A percentile compares a stretch with the other conserved stretches of the same genome.
phyloP scores from a whole-genome alignment of 2,888 invertebrate genomes.

The Elmis aenea region DNA sequence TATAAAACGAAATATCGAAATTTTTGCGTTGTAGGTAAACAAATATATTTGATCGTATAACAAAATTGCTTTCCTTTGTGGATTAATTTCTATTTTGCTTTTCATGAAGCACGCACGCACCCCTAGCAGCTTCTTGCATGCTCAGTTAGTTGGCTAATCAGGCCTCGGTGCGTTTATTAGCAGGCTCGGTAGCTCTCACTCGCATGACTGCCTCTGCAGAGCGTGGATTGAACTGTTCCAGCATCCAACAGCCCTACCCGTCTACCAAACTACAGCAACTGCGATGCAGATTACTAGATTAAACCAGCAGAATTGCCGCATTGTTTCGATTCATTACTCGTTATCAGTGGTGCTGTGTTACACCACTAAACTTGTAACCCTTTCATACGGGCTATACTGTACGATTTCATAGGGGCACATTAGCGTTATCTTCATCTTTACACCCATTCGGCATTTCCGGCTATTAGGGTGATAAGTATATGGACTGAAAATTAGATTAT shows the following conservation, averaged over 20 bases:
- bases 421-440: slow-evolving; percentile 13
- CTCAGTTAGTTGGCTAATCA: slow-evolving; percentile 29
- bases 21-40: too few species aligned
- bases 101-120: too few species aligned
- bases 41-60: too few species aligned
- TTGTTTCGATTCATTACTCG: slow-evolving; percentile 23
- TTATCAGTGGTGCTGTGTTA: slow-evolving; percentile 21
- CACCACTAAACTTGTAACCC: slow-evolving; percentile 20
- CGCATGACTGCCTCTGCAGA: slow-evolving; percentile 10
- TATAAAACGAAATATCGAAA: too few species aligned
- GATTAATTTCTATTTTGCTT: too few species aligned
- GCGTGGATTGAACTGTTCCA: slow-evolving; percentile 8
- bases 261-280: too few species aligned
- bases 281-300: slow-evolving; percentile 22
- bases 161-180: slow-evolving; percentile 29
- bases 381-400: slow-evolving; percentile 19
- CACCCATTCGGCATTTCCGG: slow-evolving; percentile 12
- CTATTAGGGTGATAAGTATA: slow-evolving; percentile 6
- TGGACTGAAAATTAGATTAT: slow-evolving; percentile 3
- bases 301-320: slow-evolving; percentile 15
- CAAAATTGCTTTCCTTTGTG: too few species aligned
- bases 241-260: too few species aligned
- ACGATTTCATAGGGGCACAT: slow-evolving; percentile 11
- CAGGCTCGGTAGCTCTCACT: slow-evolving; percentile 21
- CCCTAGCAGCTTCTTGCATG: too few species aligned